Evolutionary conservation across 2,797 vertebrate species (phyloP).

Genomic region (Molossus molossus): DNA sequence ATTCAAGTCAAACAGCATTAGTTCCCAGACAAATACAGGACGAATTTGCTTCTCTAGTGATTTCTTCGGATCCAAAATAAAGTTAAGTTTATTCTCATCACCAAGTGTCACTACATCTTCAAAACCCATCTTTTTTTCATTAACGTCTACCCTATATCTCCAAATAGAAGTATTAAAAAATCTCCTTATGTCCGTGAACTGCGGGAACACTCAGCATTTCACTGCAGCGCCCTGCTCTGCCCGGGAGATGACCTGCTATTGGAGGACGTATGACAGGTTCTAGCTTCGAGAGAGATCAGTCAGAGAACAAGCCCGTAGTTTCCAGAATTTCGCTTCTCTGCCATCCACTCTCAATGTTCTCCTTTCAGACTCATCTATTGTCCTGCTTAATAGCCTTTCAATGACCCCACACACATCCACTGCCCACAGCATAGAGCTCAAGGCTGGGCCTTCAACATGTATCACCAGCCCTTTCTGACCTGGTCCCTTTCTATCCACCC

Average conservation of each 20-base stretch:
- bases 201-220: not conserved
- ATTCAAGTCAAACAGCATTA: slow-evolving; percentile 15
- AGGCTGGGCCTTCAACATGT: not conserved
- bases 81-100: not conserved
- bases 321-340: slow-evolving; percentile 17
- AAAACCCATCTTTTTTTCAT: not conserved
- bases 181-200: not conserved
- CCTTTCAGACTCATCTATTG: not conserved
- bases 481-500: not conserved
- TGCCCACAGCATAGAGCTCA: not conserved
- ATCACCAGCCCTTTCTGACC: not conserved
- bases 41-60: not conserved
- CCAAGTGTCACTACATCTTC: not conserved
- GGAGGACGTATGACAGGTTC: not conserved
- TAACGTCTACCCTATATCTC: not conserved
- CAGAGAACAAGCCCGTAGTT: not conserved
- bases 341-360: not conserved
- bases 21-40: not conserved
- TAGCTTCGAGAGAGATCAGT: not conserved
- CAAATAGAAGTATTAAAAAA: not conserved
- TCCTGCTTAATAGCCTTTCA: not conserved
- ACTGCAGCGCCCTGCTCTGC: not conserved
- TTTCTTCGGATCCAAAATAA: slow-evolving; percentile 61
- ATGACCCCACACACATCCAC: too few species aligned
- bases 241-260: not conserved